Conservation (phyloP, 2,888 invertebrate species). For the Drosophila anceps region DNA sequence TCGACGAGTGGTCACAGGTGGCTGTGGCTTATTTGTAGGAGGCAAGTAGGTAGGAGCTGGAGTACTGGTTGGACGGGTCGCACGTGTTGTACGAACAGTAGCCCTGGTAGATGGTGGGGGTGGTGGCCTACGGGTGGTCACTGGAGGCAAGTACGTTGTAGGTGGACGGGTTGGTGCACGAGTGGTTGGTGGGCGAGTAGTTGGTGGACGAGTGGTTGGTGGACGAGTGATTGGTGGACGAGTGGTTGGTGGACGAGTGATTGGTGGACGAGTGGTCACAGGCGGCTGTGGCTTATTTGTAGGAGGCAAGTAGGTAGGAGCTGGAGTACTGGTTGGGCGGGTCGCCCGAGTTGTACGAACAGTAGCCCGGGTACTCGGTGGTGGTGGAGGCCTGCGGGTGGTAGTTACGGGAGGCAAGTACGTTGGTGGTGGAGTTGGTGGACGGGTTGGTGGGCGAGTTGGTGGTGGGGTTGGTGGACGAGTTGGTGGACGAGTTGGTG, state of each 20-base stretch:
- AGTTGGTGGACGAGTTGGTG: conserved; percentile 11
- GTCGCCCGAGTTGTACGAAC: conserved; percentile 30
- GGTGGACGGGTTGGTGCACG: conserved; percentile 44
- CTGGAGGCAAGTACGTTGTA: conserved; percentile 62
- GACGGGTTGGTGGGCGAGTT: conserved; percentile 32
- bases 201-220: conserved; percentile 44
- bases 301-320: conserved; percentile 60
- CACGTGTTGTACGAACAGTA: conserved; percentile 26
- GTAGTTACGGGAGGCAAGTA: conserved; percentile 59
- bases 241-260: conserved; percentile 24
- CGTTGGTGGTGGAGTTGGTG: conserved; percentile 56
- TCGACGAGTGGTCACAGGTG: conserved; percentile 54
- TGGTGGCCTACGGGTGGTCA: conserved; percentile 49
- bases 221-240: conserved; percentile 21
- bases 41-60: conserved; percentile 56
- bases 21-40: conserved; percentile 58
- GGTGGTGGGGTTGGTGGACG: conserved; percentile 4
- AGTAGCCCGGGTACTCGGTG: conserved; percentile 12
- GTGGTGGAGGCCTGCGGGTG: conserved; percentile 51
- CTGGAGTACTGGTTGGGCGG: conserved; percentile 40
- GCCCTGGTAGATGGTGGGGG: conserved; percentile 24
- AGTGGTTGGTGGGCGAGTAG: conserved; percentile 1
- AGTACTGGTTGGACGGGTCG: conserved; percentile 35
- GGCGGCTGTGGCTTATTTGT: conserved; percentile 59
- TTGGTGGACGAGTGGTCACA: conserved; percentile 50